Conservation (phyloP, 2,888 invertebrate genomes). For the Dicyrtoma fusca region DNA sequence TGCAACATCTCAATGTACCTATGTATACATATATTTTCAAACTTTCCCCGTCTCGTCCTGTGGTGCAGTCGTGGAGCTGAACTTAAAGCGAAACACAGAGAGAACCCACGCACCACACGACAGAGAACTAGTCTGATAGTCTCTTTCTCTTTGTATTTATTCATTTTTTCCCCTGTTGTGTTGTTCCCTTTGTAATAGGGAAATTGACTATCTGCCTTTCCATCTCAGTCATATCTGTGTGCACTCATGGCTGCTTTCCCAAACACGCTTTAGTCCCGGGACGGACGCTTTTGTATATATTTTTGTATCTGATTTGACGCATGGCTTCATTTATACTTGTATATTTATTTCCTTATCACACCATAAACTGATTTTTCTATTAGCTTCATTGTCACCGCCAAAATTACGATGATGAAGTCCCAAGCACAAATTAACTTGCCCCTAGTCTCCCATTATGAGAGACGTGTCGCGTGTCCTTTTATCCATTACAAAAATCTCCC, state of each 20-base stretch:
- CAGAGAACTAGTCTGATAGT: background rate
- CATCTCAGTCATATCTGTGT: constrained; percentile 17
- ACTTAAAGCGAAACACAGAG: no score
- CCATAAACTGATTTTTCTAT: no score
- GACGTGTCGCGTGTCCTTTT: no score
- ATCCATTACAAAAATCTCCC: no score
- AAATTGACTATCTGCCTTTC: constrained; percentile 1
- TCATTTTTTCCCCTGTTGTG: background rate
- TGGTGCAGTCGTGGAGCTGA: background rate
- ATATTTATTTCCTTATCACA: constrained; percentile 1
- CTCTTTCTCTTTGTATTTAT: background rate
- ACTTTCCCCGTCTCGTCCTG: no score
- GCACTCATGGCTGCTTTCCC: constrained; percentile 19
- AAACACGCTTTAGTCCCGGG: background rate
- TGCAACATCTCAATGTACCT: no score
- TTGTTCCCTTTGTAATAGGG: constrained; percentile 1
- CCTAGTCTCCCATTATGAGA: no score
- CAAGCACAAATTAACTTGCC: no score
- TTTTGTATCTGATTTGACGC: constrained; percentile 7
- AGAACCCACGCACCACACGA: no score
- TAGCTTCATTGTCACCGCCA: no score
- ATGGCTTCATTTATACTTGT: background rate
- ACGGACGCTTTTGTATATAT: background rate
- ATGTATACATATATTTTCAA: no score
- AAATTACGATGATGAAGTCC: no score